A percentile compares a stretch with the other conserved stretches of the same genome.
phyloP scores from a whole-genome alignment of 2,888 invertebrate genomes.

The Lochmaea crataegi region DNA sequence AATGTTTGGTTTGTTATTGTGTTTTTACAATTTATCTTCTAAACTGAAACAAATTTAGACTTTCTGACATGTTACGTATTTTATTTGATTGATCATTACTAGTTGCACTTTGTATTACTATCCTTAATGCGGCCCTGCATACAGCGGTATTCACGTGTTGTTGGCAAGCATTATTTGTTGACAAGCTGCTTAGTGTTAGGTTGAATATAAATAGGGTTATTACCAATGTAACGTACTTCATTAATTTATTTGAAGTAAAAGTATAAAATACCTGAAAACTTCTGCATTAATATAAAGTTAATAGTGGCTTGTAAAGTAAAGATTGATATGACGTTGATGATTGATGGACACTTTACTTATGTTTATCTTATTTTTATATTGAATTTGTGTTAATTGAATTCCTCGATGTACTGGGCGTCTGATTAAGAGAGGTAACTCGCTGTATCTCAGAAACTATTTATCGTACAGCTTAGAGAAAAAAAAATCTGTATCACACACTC shows the following conservation, averaged over 20 bases:
- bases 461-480: too few relatives aligned
- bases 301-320: background rate
- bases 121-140: background rate
- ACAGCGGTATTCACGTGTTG: background rate
- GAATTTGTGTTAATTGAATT: too few relatives aligned
- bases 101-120: background rate
- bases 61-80: background rate
- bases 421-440: too few relatives aligned
- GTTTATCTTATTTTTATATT: too few relatives aligned
- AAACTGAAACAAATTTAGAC: too few relatives aligned
- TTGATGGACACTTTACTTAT: too few relatives aligned
- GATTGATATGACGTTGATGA: too few relatives aligned
- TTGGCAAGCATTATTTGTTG: background rate
- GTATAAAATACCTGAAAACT: background rate
- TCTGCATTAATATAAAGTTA: background rate
- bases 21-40: too few relatives aligned
- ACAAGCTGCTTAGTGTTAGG: background rate
- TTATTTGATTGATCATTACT: background rate
- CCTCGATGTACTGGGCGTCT: too few relatives aligned
- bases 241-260: background rate
- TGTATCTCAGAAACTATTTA: too few relatives aligned
- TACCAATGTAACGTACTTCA: background rate
- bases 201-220: background rate
- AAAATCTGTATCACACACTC: too few relatives aligned
- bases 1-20: too few relatives aligned